Conservation (phyloP, 2,797 vertebrate genomes). For the Halcyon leucocephala region DNA sequence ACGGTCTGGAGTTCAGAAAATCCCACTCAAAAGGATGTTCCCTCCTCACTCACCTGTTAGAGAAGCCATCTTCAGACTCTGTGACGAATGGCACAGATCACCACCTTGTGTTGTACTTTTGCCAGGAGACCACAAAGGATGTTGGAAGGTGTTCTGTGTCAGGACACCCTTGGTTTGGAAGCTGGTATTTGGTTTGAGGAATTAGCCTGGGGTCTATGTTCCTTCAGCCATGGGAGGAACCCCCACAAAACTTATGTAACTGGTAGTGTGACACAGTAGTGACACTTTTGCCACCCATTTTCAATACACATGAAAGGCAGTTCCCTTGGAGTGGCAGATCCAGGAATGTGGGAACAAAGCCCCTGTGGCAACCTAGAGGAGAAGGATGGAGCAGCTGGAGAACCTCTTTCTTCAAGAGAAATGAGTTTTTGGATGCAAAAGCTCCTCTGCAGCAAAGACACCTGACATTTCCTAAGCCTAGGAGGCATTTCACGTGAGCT, state of each 20-base stretch:
- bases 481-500: not conserved
- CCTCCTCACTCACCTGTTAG: not conserved
- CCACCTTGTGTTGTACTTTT: not conserved
- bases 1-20: not conserved
- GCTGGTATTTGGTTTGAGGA: not conserved
- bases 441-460: not conserved
- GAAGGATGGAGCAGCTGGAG: not conserved
- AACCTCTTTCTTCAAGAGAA: not conserved
- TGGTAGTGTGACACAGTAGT: not conserved
- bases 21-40: not conserved
- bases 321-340: not conserved
- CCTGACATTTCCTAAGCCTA: not conserved
- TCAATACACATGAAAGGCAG: not conserved
- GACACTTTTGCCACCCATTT: not conserved
- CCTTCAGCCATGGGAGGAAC: not conserved
- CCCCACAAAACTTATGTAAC: not conserved
- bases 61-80: not conserved
- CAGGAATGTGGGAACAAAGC: not conserved
- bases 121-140: not conserved
- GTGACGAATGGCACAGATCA: not conserved
- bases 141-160: not conserved
- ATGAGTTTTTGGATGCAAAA: not conserved
- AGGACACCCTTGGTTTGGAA: not conserved
- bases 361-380: not conserved
- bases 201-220: not conserved